Evolutionary conservation across 1,140 invertebrate genomes (phyloP).

Genomic region (Physella acuta): DNA sequence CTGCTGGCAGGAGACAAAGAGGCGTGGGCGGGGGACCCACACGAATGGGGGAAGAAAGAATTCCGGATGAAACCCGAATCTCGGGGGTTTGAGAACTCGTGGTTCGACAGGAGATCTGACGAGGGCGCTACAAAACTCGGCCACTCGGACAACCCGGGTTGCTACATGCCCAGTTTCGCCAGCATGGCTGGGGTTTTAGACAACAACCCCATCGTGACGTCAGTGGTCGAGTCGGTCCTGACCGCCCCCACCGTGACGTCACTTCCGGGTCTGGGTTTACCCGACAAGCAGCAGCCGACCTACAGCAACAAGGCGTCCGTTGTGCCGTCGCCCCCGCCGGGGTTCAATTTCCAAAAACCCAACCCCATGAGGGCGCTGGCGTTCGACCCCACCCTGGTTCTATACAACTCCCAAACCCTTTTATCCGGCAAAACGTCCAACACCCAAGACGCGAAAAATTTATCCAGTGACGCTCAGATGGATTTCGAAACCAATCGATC

Average conservation of each 20-base stretch:
- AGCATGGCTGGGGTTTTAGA: conserved; percentile 13
- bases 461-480: no score
- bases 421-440: neutral
- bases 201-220: conserved; percentile 18
- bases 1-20: no score
- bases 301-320: neutral
- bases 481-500: neutral
- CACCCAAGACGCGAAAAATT: neutral
- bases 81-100: neutral
- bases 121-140: neutral
- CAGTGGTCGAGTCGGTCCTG: conserved; percentile 10
- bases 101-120: neutral
- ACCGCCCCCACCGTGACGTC: neutral
- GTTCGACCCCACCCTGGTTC: neutral
- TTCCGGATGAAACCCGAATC: neutral
- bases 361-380: neutral
- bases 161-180: conserved; percentile 16
- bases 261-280: neutral
- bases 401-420: neutral
- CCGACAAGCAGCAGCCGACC: neutral
- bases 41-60: no score
- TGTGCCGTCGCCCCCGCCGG: conserved; percentile 12
- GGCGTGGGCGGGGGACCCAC: no score
- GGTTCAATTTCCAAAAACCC: neutral
- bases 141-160: neutral